Conservation (phyloP, 2,113 vertebrate genomes). For the Pluvialis apricaria region DNA sequence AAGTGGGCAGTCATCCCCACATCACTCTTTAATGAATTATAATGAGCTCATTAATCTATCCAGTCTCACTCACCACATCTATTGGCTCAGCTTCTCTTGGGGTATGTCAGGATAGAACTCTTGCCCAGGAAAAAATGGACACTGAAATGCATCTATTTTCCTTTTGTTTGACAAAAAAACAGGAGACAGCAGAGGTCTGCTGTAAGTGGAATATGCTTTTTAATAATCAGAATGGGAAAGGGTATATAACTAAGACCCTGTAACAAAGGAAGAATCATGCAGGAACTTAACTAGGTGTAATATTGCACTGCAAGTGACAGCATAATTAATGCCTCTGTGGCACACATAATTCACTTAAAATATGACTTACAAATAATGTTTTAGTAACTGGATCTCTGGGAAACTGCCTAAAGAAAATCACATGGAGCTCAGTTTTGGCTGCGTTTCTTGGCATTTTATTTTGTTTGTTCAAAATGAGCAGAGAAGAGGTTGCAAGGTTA, state of each 20-base stretch:
- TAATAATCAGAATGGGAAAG: not conserved
- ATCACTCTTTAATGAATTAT: constrained; percentile 78
- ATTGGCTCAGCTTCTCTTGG: constrained; percentile 36
- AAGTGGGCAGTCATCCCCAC: constrained; percentile 75
- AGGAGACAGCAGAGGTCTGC: not conserved
- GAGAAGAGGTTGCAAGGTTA: not conserved
- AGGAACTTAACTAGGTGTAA: not conserved
- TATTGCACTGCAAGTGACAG: not conserved
- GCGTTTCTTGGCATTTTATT: not conserved
- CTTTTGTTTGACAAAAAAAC: not conserved
- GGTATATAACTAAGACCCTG: not conserved
- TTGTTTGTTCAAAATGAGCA: not conserved
- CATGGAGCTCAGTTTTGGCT: not conserved
- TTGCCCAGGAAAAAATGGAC: not conserved
- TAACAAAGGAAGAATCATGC: not conserved
- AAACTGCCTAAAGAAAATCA: not conserved
- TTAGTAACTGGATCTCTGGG: not conserved
- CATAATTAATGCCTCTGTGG: not conserved
- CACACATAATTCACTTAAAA: not conserved
- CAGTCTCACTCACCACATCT: constrained; percentile 21
- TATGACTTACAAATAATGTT: not conserved
- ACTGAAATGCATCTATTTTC: not conserved
- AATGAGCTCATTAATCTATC: constrained; percentile 77
- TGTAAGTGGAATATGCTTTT: not conserved
- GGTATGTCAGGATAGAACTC: not conserved